phyloP scores from a whole-genome alignment of 2,888 invertebrate species.

The Adelognathus sp. region DNA sequence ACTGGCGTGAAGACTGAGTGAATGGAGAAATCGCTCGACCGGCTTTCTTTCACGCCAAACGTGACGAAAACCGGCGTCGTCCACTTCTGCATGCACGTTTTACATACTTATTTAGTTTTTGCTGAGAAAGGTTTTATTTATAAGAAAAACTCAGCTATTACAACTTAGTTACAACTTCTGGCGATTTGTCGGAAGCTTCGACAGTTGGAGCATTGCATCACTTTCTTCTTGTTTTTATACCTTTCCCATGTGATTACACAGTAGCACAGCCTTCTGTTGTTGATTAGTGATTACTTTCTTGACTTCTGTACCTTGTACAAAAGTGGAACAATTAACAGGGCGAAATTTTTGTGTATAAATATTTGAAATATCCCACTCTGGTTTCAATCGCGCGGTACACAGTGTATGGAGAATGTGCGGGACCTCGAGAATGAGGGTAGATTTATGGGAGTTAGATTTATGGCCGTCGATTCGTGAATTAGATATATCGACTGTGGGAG shows the following conservation, averaged over 20 bases:
- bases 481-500: background rate
- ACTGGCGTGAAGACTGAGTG: conserved; percentile 42
- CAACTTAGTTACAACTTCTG: too few species aligned
- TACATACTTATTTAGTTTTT: too few species aligned
- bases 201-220: background rate
- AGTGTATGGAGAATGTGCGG: conserved; percentile 43
- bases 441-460: conserved; percentile 39
- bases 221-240: background rate
- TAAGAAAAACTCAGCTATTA: too few species aligned
- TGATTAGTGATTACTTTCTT: background rate
- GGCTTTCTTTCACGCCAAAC: conserved; percentile 51
- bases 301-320: background rate
- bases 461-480: conserved; percentile 40
- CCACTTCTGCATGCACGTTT: too few species aligned
- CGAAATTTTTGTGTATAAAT: too few species aligned
- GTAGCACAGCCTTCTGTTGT: background rate
- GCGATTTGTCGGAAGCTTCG: background rate
- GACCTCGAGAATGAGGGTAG: conserved; percentile 45
- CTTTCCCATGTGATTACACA: background rate
- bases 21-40: conserved; percentile 48
- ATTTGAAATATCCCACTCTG: too few species aligned
- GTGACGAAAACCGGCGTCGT: conserved; percentile 51
- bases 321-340: too few species aligned
- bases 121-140: too few species aligned
- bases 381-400: too few species aligned